Conservation (phyloP, 2,797 vertebrate genomes). For the Alosa sapidissima region DNA sequence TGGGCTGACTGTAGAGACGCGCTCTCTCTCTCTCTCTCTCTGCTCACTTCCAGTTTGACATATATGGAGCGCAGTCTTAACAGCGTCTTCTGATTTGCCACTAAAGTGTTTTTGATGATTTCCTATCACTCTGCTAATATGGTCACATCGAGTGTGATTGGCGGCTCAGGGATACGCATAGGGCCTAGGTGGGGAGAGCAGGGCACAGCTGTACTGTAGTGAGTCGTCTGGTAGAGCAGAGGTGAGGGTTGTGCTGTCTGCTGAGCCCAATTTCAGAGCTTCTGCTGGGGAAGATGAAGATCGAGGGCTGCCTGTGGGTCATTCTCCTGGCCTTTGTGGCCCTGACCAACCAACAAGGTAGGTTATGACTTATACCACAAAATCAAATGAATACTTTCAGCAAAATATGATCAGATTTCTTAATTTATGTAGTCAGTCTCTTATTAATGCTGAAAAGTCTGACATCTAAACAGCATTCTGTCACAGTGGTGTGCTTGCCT, state of each 20-base stretch:
- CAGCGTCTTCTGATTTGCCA: not conserved
- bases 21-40: too few species aligned
- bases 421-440: too few species aligned
- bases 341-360: not conserved
- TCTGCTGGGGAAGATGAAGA: not conserved
- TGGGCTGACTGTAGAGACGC: too few species aligned
- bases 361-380: not conserved
- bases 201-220: not conserved
- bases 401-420: not conserved
- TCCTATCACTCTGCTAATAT: constrained; percentile 9
- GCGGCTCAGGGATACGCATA: not conserved
- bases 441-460: too few species aligned
- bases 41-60: not conserved
- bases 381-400: not conserved
- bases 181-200: not conserved
- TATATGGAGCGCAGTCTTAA: not conserved
- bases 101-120: not conserved
- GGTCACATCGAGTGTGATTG: constrained; percentile 13
- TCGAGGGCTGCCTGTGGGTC: not conserved
- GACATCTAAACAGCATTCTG: too few species aligned
- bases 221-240: not conserved
- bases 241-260: not conserved
- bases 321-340: not conserved
- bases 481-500: too few species aligned
- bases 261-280: constrained; percentile 3